Conservation (phyloP, 2,113 vertebrate species). For the Mirza zaza region DNA sequence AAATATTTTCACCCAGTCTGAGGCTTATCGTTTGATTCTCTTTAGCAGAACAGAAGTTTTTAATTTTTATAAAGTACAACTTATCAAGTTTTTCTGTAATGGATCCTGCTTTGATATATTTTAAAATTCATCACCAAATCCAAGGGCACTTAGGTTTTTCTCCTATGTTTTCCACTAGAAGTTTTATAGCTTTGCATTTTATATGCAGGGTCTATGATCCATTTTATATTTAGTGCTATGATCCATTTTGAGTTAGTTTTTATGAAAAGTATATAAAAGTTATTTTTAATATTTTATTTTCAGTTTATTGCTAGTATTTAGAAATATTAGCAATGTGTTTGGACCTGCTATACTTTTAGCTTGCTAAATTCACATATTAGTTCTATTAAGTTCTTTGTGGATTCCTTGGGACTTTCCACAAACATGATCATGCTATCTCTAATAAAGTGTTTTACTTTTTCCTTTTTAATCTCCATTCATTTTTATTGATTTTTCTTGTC, state of each 20-base stretch:
- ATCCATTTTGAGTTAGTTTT: background rate
- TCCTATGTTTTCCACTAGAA: background rate
- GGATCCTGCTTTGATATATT: background rate
- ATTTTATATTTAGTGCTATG: background rate
- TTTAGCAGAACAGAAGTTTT: background rate
- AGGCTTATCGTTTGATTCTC: background rate
- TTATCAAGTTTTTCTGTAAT: background rate
- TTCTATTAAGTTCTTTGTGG: background rate
- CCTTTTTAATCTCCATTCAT: background rate
- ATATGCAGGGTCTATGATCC: too few relatives aligned
- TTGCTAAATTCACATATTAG: background rate
- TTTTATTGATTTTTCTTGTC: background rate
- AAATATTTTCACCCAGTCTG: background rate
- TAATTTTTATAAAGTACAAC: background rate
- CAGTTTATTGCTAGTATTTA: background rate
- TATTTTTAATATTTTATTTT: conserved; percentile 2
- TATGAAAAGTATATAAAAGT: background rate
- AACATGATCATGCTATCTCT: background rate
- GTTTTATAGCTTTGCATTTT: background rate
- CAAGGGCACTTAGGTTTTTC: background rate
- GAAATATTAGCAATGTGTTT: background rate
- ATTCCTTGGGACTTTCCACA: background rate
- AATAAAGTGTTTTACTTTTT: background rate
- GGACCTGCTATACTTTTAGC: background rate
- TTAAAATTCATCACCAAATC: background rate